Evolutionary conservation across 2,113 vertebrate genomes (phyloP).

Genomic region (Gavialis gangeticus): DNA sequence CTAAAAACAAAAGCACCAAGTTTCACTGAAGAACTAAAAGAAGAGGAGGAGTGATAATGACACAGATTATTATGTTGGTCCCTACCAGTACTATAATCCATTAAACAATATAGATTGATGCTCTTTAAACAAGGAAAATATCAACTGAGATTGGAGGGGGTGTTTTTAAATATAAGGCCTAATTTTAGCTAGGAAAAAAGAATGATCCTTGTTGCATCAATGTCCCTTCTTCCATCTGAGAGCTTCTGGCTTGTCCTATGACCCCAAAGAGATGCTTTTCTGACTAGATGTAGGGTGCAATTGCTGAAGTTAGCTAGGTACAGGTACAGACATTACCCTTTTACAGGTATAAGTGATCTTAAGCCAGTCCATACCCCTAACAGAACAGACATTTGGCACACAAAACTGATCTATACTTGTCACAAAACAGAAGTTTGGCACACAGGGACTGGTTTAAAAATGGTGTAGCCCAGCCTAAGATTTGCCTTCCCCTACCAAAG

Average conservation of each 20-base stretch:
- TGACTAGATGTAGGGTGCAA: conserved; percentile 50
- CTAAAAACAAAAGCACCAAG: not conserved
- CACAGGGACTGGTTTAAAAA: too few species aligned
- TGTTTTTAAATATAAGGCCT: conserved; percentile 22
- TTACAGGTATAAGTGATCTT: too few species aligned
- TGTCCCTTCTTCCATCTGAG: not conserved
- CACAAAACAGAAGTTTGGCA: too few species aligned
- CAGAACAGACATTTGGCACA: too few species aligned
- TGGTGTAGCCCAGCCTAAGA: too few species aligned
- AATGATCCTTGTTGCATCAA: conserved; percentile 23
- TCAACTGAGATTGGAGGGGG: not conserved
- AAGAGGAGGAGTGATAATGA: not conserved
- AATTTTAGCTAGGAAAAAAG: conserved; percentile 55
- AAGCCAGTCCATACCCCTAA: too few species aligned
- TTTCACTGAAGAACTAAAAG: not conserved
- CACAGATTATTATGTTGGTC: not conserved
- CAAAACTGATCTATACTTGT: too few species aligned
- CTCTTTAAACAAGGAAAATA: conserved; percentile 7
- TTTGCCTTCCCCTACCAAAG: too few species aligned
- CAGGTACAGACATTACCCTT: too few species aligned
- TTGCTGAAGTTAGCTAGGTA: conserved; percentile 54
- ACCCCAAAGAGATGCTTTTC: conserved; percentile 26
- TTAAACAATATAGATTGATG: conserved; percentile 10
- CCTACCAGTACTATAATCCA: not conserved
- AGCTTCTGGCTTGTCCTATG: not conserved